Percentiles rank a stretch among this genome's conserved stretches.
Evolutionary conservation across 1,140 invertebrate genomes (phyloP).

Genomic region (Drosophila elegans): DNA sequence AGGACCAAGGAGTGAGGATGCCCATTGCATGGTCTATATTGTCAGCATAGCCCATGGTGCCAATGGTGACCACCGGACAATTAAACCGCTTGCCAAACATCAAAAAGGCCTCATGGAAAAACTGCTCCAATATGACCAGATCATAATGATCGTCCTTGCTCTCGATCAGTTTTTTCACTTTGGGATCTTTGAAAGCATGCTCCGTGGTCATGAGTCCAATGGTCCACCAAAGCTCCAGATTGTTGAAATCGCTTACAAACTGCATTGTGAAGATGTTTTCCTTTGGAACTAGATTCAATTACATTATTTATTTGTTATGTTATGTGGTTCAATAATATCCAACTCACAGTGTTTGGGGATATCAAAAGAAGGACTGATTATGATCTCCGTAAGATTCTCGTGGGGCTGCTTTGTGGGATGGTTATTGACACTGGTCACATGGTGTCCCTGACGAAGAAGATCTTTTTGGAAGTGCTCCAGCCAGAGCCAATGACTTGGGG

Average conservation of each 20-base stretch:
- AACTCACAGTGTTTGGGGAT: constrained; percentile 85
- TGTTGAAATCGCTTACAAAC: constrained; percentile 74
- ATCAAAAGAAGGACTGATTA: constrained; percentile 85
- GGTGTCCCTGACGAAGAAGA: constrained; percentile 86
- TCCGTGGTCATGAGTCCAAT: constrained; percentile 85
- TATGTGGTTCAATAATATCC: neutral
- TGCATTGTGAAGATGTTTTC: constrained; percentile 79
- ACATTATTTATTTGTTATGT: neutral
- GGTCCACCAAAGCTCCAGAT: constrained; percentile 81
- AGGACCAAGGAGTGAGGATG: constrained; percentile 86
- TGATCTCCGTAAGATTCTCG: constrained; percentile 85
- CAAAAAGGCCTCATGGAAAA: constrained; percentile 86
- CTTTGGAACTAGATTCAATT: constrained; percentile 64
- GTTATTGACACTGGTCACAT: constrained; percentile 87
- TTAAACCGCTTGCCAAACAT: constrained; percentile 86
- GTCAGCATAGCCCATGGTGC: constrained; percentile 86
- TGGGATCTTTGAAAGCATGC: constrained; percentile 85
- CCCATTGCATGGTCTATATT: constrained; percentile 86
- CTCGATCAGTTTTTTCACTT: constrained; percentile 85
- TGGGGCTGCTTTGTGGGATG: constrained; percentile 84
- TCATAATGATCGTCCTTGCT: constrained; percentile 85
- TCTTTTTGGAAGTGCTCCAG: constrained; percentile 86
- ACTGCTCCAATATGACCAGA: constrained; percentile 86
- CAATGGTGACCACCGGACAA: constrained; percentile 86
- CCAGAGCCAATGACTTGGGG: constrained; percentile 86